Percentiles rank a stretch among this genome's conserved stretches.
Conservation (phyloP, 1,140 invertebrate species). For the Microplitis demolitor region DNA sequence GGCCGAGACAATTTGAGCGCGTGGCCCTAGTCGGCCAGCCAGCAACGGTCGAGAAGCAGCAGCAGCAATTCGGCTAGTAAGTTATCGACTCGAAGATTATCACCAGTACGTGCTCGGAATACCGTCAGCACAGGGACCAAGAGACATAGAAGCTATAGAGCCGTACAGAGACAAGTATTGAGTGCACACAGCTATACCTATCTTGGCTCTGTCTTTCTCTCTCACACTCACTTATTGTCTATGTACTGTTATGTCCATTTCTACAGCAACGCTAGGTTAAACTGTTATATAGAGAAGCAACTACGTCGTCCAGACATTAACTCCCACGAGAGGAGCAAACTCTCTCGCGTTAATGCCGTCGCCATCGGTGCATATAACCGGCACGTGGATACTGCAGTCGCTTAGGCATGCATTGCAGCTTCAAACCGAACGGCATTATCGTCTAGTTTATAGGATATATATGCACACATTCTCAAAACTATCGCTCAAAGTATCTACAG, state of each 20-base stretch:
- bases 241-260: slow-evolving; percentile 10
- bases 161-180: not conserved
- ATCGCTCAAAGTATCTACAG: not conserved
- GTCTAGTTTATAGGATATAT: slow-evolving; percentile 15
- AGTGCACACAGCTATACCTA: not conserved
- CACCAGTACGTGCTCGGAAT: slow-evolving; percentile 39
- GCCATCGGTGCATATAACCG: slow-evolving; percentile 4
- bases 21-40: slow-evolving; percentile 20
- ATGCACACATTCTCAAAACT: not conserved
- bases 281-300: slow-evolving; percentile 1
- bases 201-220: not conserved
- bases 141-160: not conserved
- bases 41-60: no score
- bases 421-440: slow-evolving; percentile 10
- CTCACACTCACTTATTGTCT: no score
- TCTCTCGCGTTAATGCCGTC: slow-evolving; percentile 26
- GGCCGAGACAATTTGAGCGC: slow-evolving; percentile 30
- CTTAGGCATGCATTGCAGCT: slow-evolving; percentile 1
- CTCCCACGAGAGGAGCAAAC: slow-evolving; percentile 21
- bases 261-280: not conserved
- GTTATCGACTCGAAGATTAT: slow-evolving; percentile 51
- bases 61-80: slow-evolving; percentile 46
- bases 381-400: not conserved
- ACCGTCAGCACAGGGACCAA: slow-evolving; percentile 23
- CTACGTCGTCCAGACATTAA: not conserved